Evolutionary conservation across 2,888 invertebrate species (phyloP).

Genomic region (Platerodrilus igneus): DNA sequence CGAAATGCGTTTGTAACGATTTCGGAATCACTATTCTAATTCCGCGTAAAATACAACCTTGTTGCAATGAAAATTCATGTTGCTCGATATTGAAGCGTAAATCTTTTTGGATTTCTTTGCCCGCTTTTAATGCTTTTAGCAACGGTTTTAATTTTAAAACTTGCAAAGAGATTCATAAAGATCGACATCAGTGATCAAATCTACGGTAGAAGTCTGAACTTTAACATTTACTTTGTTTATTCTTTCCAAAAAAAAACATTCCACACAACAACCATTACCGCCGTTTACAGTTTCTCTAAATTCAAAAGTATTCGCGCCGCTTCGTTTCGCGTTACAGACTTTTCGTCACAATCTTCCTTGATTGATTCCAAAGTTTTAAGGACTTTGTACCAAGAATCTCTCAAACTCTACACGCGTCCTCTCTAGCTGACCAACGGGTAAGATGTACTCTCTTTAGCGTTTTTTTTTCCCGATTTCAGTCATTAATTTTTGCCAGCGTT

Average conservation of each 20-base stretch:
- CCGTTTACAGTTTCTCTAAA: slow-evolving; percentile 28
- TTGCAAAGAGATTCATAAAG: slow-evolving; percentile 27
- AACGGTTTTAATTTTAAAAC: too few species aligned
- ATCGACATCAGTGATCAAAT: slow-evolving; percentile 26
- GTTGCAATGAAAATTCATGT: too few species aligned
- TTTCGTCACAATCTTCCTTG: slow-evolving; percentile 30
- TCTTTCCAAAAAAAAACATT: slow-evolving; percentile 29
- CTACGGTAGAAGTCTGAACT: slow-evolving; percentile 27
- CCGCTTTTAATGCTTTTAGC: too few species aligned
- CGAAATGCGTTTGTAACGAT: too few species aligned
- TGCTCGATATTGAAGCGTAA: too few species aligned
- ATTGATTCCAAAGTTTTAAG: slow-evolving; percentile 27
- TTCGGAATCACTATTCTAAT: too few species aligned
- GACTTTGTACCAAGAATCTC: slow-evolving; percentile 25
- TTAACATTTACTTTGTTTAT: slow-evolving; percentile 16
- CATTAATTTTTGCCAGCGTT: slow-evolving; percentile 29
- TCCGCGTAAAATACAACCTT: too few species aligned
- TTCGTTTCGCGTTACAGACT: slow-evolving; percentile 30
- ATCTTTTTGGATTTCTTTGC: too few species aligned
- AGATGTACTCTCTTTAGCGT: slow-evolving; percentile 32
- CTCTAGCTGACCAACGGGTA: slow-evolving; percentile 37
- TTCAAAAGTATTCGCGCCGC: slow-evolving; percentile 18
- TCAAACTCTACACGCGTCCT: slow-evolving; percentile 23
- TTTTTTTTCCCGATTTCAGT: slow-evolving; percentile 21
- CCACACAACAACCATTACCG: slow-evolving; percentile 28